These are phyloP conservation scores for Myotis yumanensis DNA, from an alignment of 2,113 vertebrate species.

Conservation along the genomic window DNA sequence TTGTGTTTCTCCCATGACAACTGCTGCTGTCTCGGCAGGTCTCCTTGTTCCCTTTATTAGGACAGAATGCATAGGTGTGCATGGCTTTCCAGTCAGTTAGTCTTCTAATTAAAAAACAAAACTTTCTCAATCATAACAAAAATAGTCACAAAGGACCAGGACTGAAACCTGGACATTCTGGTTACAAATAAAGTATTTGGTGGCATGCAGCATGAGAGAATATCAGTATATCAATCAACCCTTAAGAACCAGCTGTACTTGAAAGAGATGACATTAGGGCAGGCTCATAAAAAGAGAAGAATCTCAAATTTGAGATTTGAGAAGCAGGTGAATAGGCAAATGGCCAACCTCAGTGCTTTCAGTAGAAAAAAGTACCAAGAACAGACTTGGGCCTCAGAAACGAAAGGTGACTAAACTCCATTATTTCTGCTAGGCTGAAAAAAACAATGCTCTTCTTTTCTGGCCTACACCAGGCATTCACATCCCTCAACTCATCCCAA, in stretches of 20 bases:
- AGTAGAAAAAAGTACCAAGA: background rate
- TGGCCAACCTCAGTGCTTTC: slow-evolving; percentile 17
- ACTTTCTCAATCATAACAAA: slow-evolving; percentile 57
- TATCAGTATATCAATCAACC: slow-evolving; percentile 17
- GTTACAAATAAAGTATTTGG: slow-evolving; percentile 38
- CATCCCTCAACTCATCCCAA: background rate
- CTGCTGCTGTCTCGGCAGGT: background rate
- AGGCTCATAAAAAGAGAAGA: slow-evolving; percentile 15
- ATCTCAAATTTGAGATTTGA: slow-evolving; percentile 36
- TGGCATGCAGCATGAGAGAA: background rate
- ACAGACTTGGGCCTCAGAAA: slow-evolving; percentile 4
- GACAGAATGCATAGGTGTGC: background rate
- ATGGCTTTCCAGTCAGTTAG: slow-evolving; percentile 15
- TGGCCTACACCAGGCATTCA: background rate
- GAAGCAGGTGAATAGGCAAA: slow-evolving; percentile 41
- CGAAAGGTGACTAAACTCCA: background rate
- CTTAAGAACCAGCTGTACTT: slow-evolving; percentile 47
- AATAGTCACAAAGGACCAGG: slow-evolving; percentile 40
- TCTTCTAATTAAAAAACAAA: slow-evolving; percentile 58
- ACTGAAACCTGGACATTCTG: background rate
- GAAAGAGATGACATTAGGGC: background rate
- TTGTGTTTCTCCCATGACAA: background rate
- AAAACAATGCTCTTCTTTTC: slow-evolving; percentile 2
- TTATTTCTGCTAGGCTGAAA: background rate
- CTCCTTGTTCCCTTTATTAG: background rate